Percentiles rank a stretch among this genome's conserved stretches.
phyloP scores from a whole-genome alignment of 2,797 vertebrate genomes.

The Sebastes iracundus region DNA sequence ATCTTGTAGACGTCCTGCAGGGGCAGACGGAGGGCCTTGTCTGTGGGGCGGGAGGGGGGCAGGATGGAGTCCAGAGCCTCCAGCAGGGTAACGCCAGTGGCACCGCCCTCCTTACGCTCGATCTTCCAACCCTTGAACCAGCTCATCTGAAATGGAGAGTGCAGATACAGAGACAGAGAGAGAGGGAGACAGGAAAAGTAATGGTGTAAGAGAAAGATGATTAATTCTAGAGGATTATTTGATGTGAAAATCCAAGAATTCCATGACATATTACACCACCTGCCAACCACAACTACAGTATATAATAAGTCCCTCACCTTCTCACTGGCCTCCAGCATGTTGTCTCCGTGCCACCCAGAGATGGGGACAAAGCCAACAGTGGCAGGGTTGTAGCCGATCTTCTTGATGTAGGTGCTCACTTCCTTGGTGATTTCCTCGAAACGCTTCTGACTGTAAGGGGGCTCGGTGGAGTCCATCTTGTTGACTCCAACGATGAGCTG shows the following conservation, averaged over 20 bases:
- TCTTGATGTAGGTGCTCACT: conserved; percentile 87
- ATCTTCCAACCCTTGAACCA: conserved; percentile 98
- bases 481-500: conserved; percentile 86
- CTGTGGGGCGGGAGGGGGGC: conserved; percentile 91
- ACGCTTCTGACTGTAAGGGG: conserved; percentile 84
- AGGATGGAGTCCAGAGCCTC: conserved; percentile 94
- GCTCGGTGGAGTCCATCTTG: conserved; percentile 89
- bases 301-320: conserved; percentile 63
- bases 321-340: conserved; percentile 84
- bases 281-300: background rate
- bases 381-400: conserved; percentile 86
- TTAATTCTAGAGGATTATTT: background rate
- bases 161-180: background rate
- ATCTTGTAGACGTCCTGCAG: conserved; percentile 99
- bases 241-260: background rate
- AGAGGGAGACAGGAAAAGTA: background rate
- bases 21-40: conserved; percentile 93
- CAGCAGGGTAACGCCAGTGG: conserved; percentile 88
- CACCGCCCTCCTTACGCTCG: conserved; percentile 90
- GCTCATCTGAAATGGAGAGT: conserved; percentile 84
- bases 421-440: conserved; percentile 87
- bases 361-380: conserved; percentile 84
- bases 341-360: conserved; percentile 88
- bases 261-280: background rate
- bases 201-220: no score